phyloP scores from a whole-genome alignment of 2,888 invertebrate species.

The Galerucella calmariensis region DNA sequence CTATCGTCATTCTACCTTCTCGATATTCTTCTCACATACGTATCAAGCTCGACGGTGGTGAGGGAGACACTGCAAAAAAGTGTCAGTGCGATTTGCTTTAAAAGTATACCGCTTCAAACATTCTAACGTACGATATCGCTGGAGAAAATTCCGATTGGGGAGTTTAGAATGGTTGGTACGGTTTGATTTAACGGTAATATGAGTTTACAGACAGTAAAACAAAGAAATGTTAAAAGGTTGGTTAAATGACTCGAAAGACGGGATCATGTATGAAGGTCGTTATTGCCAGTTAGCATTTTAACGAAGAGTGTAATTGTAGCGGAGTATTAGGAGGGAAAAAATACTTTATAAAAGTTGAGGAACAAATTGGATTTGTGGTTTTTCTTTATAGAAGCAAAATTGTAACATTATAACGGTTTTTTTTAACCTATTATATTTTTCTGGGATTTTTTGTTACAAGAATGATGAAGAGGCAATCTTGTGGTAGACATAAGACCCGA shows the following conservation, averaged over 20 bases:
- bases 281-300: constrained; percentile 4
- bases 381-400: too few relatives aligned
- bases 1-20: constrained; percentile 36
- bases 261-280: constrained; percentile 50
- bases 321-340: constrained; percentile 6
- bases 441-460: too few relatives aligned
- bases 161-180: background rate
- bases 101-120: background rate
- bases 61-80: constrained; percentile 53
- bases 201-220: constrained; percentile 50
- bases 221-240: constrained; percentile 54
- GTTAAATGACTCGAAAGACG: constrained; percentile 53
- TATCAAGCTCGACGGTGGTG: constrained; percentile 43
- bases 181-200: background rate
- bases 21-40: constrained; percentile 53
- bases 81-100: constrained; percentile 48
- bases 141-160: background rate
- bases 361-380: too few relatives aligned
- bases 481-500: too few relatives aligned
- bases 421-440: too few relatives aligned
- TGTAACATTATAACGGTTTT: too few relatives aligned
- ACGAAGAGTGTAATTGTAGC: background rate
- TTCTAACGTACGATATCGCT: background rate
- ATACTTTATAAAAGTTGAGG: background rate
- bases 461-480: too few relatives aligned